Percentiles rank a stretch among this genome's conserved stretches.
Evolutionary conservation across 2,113 vertebrate species (phyloP).

Genomic region (Climacteris rufus): DNA sequence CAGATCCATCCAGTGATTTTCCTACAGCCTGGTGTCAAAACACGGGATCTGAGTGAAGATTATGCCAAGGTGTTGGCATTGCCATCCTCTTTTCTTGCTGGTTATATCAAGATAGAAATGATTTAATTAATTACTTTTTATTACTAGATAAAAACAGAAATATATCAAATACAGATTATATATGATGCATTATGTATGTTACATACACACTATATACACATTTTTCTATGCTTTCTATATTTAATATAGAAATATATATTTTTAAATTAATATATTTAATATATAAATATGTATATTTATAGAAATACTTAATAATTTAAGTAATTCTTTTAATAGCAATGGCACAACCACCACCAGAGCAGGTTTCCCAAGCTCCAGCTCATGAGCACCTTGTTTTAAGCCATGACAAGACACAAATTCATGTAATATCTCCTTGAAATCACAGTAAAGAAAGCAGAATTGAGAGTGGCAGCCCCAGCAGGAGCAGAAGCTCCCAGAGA

Average conservation of each 20-base stretch:
- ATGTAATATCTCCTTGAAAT: not conserved
- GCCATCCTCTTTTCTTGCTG: not conserved
- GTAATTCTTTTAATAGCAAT: not conserved
- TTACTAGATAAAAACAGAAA: not conserved
- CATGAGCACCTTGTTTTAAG: not conserved
- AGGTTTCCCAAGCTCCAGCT: not conserved
- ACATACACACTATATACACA: not conserved
- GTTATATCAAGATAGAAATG: not conserved
- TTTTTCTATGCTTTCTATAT: not conserved
- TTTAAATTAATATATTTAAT: too few relatives aligned
- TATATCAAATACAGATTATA: too few relatives aligned
- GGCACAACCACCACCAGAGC: accelerated
- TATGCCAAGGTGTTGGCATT: accelerated
- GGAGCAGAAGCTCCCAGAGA: not conserved
- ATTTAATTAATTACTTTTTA: not conserved
- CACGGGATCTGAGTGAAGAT: not conserved
- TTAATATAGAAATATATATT: too few relatives aligned
- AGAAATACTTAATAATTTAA: not conserved
- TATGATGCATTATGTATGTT: not conserved
- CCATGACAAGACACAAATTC: accelerated
- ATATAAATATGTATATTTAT: too few relatives aligned
- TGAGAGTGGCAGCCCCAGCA: not conserved
- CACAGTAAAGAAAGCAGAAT: not conserved
- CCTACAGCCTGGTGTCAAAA: not conserved
- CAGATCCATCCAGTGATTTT: not conserved